Evolutionary conservation across 2,797 vertebrate species (phyloP).

Genomic region (Philypnodon macrostomus): DNA sequence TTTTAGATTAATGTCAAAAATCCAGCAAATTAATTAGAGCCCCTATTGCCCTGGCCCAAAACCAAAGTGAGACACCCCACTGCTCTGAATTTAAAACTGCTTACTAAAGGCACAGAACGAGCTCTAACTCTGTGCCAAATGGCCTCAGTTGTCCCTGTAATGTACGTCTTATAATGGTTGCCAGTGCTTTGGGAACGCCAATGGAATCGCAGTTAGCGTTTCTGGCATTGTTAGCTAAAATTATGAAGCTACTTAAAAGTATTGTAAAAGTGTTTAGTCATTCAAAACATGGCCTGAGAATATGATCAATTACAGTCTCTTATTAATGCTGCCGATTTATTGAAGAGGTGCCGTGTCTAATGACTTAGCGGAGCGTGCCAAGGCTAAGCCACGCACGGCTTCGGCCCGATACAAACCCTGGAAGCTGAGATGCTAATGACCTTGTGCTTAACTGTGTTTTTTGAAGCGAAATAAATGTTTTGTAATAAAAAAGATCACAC

Average conservation of each 20-base stretch:
- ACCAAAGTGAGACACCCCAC: conserved; percentile 1
- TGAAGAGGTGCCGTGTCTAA: conserved; percentile 2
- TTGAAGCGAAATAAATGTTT: not conserved
- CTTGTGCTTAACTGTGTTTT: conserved; percentile 5
- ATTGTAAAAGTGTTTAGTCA: conserved; percentile 5
- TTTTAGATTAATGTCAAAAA: not conserved
- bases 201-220: conserved; percentile 3
- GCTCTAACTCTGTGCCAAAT: not conserved
- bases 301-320: conserved; percentile 1
- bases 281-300: conserved; percentile 1
- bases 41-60: not conserved
- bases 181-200: not conserved
- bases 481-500: not conserved
- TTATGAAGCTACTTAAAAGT: conserved; percentile 4
- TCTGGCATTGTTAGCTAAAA: conserved; percentile 7
- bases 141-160: not conserved
- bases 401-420: not conserved
- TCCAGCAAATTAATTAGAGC: not conserved
- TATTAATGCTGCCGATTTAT: conserved; percentile 2
- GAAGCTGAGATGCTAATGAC: not conserved
- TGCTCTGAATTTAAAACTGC: conserved; percentile 2
- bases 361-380: not conserved
- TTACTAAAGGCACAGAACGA: conserved; percentile 1
- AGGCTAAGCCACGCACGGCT: not conserved
- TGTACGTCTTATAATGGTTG: conserved; percentile 2